Percentiles rank a stretch among this genome's conserved stretches.
These are phyloP conservation scores for Malthinus flaveolus DNA, from an alignment of 2,888 invertebrate species.

Conservation along the genomic window DNA sequence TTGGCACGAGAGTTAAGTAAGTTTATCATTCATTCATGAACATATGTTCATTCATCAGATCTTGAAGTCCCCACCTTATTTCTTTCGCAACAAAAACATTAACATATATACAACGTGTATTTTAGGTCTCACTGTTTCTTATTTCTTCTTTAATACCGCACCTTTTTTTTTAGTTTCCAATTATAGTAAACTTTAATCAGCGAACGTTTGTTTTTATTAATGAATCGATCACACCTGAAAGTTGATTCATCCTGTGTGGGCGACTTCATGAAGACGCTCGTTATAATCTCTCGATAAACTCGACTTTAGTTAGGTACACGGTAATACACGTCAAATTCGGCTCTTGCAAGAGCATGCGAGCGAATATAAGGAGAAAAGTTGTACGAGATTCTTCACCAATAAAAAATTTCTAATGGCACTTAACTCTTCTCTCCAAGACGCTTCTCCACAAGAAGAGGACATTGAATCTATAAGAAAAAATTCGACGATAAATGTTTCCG, in stretches of 20 bases:
- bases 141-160: slow-evolving; percentile 48
- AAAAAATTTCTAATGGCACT: slow-evolving; percentile 26
- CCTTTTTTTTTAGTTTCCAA: slow-evolving; percentile 48
- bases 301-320: too few relatives aligned
- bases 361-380: neutral
- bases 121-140: slow-evolving; percentile 46
- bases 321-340: neutral
- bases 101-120: slow-evolving; percentile 39
- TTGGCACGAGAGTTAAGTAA: slow-evolving; percentile 41
- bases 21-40: slow-evolving; percentile 51
- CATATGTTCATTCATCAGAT: slow-evolving; percentile 51
- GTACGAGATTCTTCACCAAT: neutral
- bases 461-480: slow-evolving; percentile 23
- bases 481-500: slow-evolving; percentile 38
- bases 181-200: slow-evolving; percentile 55
- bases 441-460: slow-evolving; percentile 24
- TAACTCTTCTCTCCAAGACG: slow-evolving; percentile 21
- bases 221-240: slow-evolving; percentile 53
- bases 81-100: slow-evolving; percentile 41
- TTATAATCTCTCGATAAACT: slow-evolving; percentile 9
- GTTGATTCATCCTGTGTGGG: slow-evolving; percentile 47
- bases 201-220: slow-evolving; percentile 53
- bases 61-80: slow-evolving; percentile 34
- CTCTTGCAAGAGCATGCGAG: neutral
- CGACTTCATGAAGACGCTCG: slow-evolving; percentile 31